Evolutionary conservation across 2,113 vertebrate genomes (phyloP), one percentile per base, ranked within the genome.

Genomic region (Caretta caretta): DNA sequence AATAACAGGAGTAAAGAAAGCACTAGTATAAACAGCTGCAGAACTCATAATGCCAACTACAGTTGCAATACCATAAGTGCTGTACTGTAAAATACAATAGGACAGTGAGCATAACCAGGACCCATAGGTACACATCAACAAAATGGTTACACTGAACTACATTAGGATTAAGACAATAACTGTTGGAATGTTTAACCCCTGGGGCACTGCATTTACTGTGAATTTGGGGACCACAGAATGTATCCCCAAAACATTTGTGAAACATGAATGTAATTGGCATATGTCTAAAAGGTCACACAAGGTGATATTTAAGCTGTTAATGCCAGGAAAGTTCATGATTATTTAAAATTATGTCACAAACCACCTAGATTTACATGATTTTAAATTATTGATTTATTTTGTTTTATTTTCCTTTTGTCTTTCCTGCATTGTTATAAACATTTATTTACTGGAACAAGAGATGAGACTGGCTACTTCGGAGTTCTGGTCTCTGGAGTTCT

Each of bases 401-500:
- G 5, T 0, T 24, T 88, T 49, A 59, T 76, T 57, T 81, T 56
- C 83, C 35, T 35, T 59, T 46, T 11, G 31, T 42, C 65, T 72
- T 4, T 31, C 2, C 3, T 6, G 51, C 24, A 42, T 0, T 4
- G 31, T n/a, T 3, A 50, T 16, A 54, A 7, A 42, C 22, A 20
- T 24, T 42, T n/a, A 1, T 83, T 86, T 92, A 78, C 75, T 51
- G 72, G 80, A 88, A 42, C 1, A 27, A 65, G 59, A 49, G 8
- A 5, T 81, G 7, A 9, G 51, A 46, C 1, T 0, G 51, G 25
- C 59, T 38, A 27, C 83, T 31, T 51, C n/a, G 20, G 59, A 56
- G 91, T 62, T 35, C 84, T 51, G 31, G 49, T 86, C 80, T 48
- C 24, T 78, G 42, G 75, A n/a, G 8, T 50, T 86, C 89, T 80